Evolutionary conservation across 2,888 invertebrate species (phyloP).

Genomic region (Bembecia ichneumoniformis): DNA sequence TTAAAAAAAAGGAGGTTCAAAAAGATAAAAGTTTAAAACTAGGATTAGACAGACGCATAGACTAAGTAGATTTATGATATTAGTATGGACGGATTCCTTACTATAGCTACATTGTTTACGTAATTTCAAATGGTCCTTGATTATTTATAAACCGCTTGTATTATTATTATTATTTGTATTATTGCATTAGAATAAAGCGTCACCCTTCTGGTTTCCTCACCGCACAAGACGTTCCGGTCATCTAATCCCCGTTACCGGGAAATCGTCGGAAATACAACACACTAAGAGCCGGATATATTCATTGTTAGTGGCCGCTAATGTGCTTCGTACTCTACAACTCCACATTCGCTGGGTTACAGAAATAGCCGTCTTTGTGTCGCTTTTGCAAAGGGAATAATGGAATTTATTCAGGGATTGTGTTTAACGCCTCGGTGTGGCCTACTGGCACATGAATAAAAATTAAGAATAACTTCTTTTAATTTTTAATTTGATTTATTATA

Average conservation of each 20-base stretch:
- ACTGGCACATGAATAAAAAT: conserved; percentile 8
- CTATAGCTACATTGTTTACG: too few species aligned
- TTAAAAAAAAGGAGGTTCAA: too few species aligned
- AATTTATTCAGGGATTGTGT: neutral
- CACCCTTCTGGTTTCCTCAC: conserved; percentile 24
- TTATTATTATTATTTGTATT: neutral
- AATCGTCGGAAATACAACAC: conserved; percentile 45
- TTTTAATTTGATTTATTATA: too few species aligned
- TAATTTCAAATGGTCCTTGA: too few species aligned
- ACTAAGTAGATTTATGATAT: too few species aligned
- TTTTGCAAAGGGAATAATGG: neutral
- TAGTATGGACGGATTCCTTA: too few species aligned
- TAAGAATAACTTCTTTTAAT: too few species aligned
- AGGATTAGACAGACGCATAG: too few species aligned
- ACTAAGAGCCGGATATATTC: conserved; percentile 35
- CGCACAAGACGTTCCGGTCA: conserved; percentile 49
- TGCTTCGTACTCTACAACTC: conserved; percentile 57
- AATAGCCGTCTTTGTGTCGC: conserved; percentile 37
- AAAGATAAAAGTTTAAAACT: too few species aligned
- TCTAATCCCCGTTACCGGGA: conserved; percentile 50
- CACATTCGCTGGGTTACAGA: conserved; percentile 45
- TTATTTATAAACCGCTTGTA: neutral
- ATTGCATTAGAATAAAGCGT: neutral
- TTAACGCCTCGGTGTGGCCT: conserved; percentile 18
- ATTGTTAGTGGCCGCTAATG: conserved; percentile 51